Evolutionary conservation across 2,888 invertebrate species (phyloP), one percentile per base, ranked within the genome.

Genomic region (Exephanes ischioxanthus): DNA sequence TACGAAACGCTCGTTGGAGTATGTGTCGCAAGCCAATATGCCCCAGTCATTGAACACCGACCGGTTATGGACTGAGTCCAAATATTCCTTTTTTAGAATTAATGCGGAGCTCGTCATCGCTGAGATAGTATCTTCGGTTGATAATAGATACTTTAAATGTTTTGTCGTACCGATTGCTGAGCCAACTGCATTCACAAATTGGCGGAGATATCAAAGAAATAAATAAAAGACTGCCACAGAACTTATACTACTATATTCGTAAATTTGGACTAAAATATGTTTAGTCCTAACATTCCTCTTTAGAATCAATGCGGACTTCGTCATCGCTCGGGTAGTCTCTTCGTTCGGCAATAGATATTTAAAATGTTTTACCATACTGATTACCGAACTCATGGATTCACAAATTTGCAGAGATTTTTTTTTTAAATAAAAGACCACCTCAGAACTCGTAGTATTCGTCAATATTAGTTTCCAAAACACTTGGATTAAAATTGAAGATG

Each of bases 1-100:
- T 87, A 86, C 82, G 14, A 67, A 55, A 26, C 53, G 19, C 9
- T 77, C 77, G 53, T 51, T 22, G 26, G 53, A 53, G 5, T 19
- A 67, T 61, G 45, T 51, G 33, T 51, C 63, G 61, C 33, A 76
- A 45, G 5, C 22, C 14, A 19, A 22, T 26, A 89, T 63, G 63
- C 53, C 19, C 19, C 53, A 55, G 53, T 63, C 63, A n/a, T 63
- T 63, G 63, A 63, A 63, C 63, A 30, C 26, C 30, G 33, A 63
- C 30, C 26, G 16, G 5, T 61, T 11, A 63, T 30, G 30, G 63
- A 33, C 63, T 63, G 7, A 30, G 26, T 26, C 58, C 58, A 58
- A 22, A 58, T 67, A 67, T 67, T 67, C 19, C 19, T 33, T 66
- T 66, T 30, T 66, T 66, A 6, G 30, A 16, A 37, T 37, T 58